Conservation (phyloP, 2,888 invertebrate species). For the Nasonovia ribisnigri region DNA sequence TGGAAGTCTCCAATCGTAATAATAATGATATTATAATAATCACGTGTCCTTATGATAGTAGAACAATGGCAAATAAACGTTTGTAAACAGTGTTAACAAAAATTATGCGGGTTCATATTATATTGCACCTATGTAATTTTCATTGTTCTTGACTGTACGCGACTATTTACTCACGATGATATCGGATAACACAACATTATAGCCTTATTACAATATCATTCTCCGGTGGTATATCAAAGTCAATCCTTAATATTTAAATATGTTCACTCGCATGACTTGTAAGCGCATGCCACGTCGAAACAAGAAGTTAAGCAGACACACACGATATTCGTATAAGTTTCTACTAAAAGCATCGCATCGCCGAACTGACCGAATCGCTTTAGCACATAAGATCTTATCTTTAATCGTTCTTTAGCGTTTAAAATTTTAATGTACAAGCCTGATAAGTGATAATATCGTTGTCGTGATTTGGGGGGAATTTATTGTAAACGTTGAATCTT, state of each 20-base stretch:
- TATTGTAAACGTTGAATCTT: neutral
- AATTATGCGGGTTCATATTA: neutral
- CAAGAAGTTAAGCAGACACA: neutral
- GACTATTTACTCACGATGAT: neutral
- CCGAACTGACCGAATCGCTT: neutral
- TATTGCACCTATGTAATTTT: neutral
- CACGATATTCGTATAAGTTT: neutral
- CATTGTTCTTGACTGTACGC: neutral
- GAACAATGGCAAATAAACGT: constrained; percentile 11
- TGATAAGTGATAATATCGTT: neutral
- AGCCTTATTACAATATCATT: neutral
- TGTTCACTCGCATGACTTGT: neutral
- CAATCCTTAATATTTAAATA: neutral
- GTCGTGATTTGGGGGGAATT: neutral
- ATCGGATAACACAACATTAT: neutral
- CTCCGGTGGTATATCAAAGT: neutral
- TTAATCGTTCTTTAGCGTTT: too few species aligned
- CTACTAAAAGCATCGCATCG: neutral
- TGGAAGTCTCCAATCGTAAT: neutral
- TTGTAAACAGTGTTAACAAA: neutral
- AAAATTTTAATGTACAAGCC: neutral
- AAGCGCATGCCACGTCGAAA: neutral
- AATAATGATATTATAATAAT: constrained; percentile 2
- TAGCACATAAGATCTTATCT: too few species aligned
- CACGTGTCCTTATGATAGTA: neutral